phyloP scores from a whole-genome alignment of 2,797 vertebrate genomes.

The Tangara arthus region DNA sequence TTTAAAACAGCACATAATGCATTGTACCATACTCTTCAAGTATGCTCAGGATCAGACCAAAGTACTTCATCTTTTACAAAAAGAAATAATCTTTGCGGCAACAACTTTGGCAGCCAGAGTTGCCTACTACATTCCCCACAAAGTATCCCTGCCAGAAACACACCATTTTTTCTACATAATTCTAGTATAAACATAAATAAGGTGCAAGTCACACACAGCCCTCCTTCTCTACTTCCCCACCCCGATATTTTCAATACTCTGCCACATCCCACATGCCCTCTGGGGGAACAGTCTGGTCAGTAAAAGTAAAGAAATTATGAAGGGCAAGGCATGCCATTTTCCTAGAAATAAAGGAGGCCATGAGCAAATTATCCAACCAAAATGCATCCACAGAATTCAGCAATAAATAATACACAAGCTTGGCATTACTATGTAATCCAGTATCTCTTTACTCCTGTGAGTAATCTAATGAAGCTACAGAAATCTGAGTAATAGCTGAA shows the following conservation, averaged over 20 bases:
- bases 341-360: slow-evolving; percentile 40
- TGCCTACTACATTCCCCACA: neutral
- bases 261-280: slow-evolving; percentile 63
- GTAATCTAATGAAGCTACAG: slow-evolving; percentile 7
- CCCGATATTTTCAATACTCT: slow-evolving; percentile 34
- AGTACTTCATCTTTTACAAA: neutral
- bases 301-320: slow-evolving; percentile 57
- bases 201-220: neutral
- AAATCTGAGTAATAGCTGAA: neutral
- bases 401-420: slow-evolving; percentile 4
- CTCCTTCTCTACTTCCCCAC: neutral
- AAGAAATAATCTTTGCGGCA: neutral
- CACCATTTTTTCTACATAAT: neutral
- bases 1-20: neutral
- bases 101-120: neutral
- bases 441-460: neutral
- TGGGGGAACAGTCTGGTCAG: slow-evolving; percentile 65
- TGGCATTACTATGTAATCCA: neutral
- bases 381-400: neutral
- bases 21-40: neutral
- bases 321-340: slow-evolving; percentile 47
- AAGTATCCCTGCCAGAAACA: neutral
- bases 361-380: neutral
- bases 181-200: neutral
- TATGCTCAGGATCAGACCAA: neutral